Percentiles rank a stretch among this genome's conserved stretches.
Conservation (phyloP, 2,888 invertebrate species). For the Lysandra bellargus region DNA sequence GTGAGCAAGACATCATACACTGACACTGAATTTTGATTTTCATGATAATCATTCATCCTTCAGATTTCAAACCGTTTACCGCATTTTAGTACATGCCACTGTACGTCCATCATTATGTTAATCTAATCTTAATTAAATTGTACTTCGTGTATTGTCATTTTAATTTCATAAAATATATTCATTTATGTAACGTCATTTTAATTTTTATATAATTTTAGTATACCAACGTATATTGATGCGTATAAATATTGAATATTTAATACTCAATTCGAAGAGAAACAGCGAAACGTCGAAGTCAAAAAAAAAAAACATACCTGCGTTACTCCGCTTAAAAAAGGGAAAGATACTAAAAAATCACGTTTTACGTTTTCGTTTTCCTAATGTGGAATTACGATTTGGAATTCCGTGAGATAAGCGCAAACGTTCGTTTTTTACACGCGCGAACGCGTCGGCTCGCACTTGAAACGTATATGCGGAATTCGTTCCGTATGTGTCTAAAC, state of each 20-base stretch:
- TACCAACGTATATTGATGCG: neutral
- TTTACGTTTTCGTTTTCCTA: too few species aligned
- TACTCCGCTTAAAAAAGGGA: too few species aligned
- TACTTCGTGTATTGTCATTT: neutral
- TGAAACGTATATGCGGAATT: too few species aligned
- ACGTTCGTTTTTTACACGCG: too few species aligned
- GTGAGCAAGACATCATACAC: neutral
- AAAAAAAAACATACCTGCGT: too few species aligned
- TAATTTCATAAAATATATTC: neutral
- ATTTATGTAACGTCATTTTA: neutral
- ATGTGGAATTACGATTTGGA: too few species aligned
- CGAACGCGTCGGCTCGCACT: too few species aligned
- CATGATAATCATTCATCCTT: too few species aligned
- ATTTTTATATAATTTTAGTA: neutral
- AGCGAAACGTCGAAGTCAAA: too few species aligned
- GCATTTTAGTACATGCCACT: neutral
- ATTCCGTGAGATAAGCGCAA: too few species aligned
- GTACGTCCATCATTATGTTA: neutral
- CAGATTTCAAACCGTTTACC: slow-evolving; percentile 3
- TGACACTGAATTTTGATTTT: neutral
- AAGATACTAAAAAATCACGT: too few species aligned
- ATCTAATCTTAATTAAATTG: slow-evolving; percentile 15
- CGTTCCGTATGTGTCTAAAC: too few species aligned
- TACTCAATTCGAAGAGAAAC: neutral
- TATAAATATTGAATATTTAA: neutral